Base-by-base conservation (phyloP, 2,113 vertebrate species). In the Illadopsis cleaveri region DNA sequence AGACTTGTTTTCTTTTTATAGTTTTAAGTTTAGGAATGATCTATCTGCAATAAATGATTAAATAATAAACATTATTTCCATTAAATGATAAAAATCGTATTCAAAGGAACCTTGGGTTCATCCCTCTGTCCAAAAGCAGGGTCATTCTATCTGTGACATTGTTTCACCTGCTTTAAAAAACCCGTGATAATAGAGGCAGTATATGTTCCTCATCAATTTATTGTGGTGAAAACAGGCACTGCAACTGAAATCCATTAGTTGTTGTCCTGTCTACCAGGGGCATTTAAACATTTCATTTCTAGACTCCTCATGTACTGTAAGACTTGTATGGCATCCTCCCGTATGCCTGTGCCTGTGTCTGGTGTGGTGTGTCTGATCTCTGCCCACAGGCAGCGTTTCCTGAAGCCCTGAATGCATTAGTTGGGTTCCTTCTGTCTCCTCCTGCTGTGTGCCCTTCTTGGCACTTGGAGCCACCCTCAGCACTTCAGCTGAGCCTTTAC, bases 231-330 rank as follows among this genome's bases (percentile, higher is more conserved):
- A 90, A 56, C 16, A 30, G 37, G 28, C 4, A 5, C 24, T 76
- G 57, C 44, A 71, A 7, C 30, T 79, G 70, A 75, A 87, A 58
- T 78, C 33, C 8, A 2, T 75, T 68, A 44, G 15, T 51, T 61
- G 51, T 65, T 79, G 69, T 72, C 28, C 40, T 75, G 33, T 38
- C 19, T 40, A 12, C 37, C 3, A 13, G 4, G 48, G 45, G 5
- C 54, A 58, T 58, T 82, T 81, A 62, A 42, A 42, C 27, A 11
- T 51, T 82, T 89, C 42, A 37, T 71, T 93, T 89, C n/a, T 82
- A 31, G 22, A 20, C 22, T 91, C 15, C 25, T 75, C 9, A 5
- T 23, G 28, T 48, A 33, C 44, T 84, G 25, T 27, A 31, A 61
- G 45, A 31, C 18, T 58, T 42, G 60, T 66, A 1, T 33, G 12